Evolutionary conservation across 2,888 invertebrate species (phyloP), one percentile per base, ranked within the genome.

Genomic region (Drosophila neonasuta): DNA sequence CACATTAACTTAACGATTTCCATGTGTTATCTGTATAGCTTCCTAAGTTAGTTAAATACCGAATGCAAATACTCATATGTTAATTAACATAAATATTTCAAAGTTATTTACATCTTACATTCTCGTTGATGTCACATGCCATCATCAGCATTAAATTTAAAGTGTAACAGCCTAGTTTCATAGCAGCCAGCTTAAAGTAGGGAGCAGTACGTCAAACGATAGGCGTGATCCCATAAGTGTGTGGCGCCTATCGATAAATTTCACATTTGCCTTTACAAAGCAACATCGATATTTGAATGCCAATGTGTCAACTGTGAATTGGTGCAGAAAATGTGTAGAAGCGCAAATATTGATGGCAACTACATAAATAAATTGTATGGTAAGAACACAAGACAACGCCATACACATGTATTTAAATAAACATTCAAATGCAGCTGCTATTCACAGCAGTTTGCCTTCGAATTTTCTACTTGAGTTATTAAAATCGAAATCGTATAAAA

Each of bases 401-500:
- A 39, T n/a, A 34, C 3, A 4, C 34, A 34, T 34, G 15, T 41
- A 44, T 55, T 44, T 34, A 44, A 44, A 44, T 55, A 13, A 34
- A 34, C 44, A 34, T 34, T 44, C 13, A 55, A 44, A 34, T 34
- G 20, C 44, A 32, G 13, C 17, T 54, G 20, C 55, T 17, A 50
- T 36, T 36, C 50, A 36, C 20, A 41, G 42, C 52, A 13, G 10
- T 32, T 42, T 42, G 36, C 13, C 2, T 50, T 61, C 48, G 44
- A 57, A 46, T 61, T 65, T 60, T 74, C 46, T 56, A 66, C 70
- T 58, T 30, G 34, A 65, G 71, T 61, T 65, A 70, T 70, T 70
- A 69, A 58, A 69, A 73, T 52, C 30, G 51, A 74, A 74, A 52
- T 64, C 57, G 49, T 58, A 45, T 13, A 58, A 57, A 60, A 60